Conservation (phyloP, 2,888 invertebrate genomes). For the Atherix ibis region DNA sequence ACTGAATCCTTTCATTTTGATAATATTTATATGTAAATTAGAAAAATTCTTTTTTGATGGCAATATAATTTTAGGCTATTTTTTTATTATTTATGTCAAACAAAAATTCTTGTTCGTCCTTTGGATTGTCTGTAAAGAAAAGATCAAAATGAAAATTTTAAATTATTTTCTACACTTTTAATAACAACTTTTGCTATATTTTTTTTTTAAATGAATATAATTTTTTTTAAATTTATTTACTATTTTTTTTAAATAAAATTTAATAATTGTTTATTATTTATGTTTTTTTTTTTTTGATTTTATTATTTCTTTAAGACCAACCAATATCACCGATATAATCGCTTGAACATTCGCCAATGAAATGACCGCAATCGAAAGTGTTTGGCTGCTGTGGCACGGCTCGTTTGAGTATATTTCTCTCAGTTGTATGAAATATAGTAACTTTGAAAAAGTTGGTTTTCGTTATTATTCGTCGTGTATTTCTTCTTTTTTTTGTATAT, state of each 20-base stretch:
- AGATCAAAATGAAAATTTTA: not conserved
- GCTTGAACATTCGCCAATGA: constrained; percentile 33
- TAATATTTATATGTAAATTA: not conserved
- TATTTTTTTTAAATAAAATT: not conserved
- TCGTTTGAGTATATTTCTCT: no score
- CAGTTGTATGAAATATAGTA: constrained; percentile 1
- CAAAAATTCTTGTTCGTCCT: no score
- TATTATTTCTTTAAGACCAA: not conserved
- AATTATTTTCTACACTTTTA: no score
- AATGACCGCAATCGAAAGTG: constrained; percentile 33
- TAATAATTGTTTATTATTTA: not conserved
- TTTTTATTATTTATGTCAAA: no score
- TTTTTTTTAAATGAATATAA: not conserved
- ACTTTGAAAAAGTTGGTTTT: constrained; percentile 1
- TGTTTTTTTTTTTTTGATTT: not conserved
- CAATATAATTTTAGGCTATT: no score
- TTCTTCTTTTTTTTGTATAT: no score
- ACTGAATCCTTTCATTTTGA: constrained; percentile 22
- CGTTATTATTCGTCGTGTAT: no score
- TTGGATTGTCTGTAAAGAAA: no score
- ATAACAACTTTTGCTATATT: not conserved
- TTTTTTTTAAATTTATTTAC: not conserved
- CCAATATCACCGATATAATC: constrained; percentile 23
- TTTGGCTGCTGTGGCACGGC: constrained; percentile 12
- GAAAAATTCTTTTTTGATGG: no score